These are phyloP conservation scores for Cepaea hortensis DNA, from an alignment of 2,888 invertebrate genomes.

Conservation along the genomic window DNA sequence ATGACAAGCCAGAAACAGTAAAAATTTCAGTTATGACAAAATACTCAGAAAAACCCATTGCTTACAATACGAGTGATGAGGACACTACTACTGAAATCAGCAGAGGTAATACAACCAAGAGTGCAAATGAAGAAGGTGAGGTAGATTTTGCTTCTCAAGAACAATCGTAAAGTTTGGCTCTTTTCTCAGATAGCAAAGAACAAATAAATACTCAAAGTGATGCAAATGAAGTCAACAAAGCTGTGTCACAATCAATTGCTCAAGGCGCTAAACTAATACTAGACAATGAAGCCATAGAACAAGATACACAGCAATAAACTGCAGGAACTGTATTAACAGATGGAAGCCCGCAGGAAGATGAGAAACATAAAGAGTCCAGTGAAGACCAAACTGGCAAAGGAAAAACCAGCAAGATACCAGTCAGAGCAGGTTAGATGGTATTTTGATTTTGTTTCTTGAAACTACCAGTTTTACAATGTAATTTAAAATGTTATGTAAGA, in stretches of 20 bases:
- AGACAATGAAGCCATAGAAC: not conserved
- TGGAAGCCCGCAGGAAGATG: not conserved
- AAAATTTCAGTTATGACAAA: not conserved
- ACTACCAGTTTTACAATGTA: too few species aligned
- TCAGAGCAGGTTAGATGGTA: constrained; percentile 33
- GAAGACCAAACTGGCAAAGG: constrained; percentile 33
- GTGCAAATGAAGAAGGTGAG: not conserved
- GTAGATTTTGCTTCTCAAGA: too few species aligned
- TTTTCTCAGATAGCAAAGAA: too few species aligned
- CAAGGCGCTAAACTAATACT: not conserved
- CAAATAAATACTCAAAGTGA: not conserved
- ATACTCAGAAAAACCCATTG: not conserved
- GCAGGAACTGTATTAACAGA: not conserved
- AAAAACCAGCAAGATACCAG: constrained; percentile 41
- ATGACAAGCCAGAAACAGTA: not conserved
- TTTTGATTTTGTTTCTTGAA: not conserved
- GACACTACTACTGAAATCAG: not conserved
- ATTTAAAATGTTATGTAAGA: too few species aligned
- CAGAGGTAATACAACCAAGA: not conserved
- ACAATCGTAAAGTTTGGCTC: too few species aligned
- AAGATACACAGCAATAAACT: not conserved
- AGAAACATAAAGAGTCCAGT: constrained; percentile 8
- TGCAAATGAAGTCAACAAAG: not conserved
- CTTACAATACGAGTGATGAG: not conserved
- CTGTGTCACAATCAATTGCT: not conserved